Evolutionary conservation across 1,140 invertebrate species (phyloP), one percentile per base, ranked within the genome.

Genomic region (Drusus annulatus): DNA sequence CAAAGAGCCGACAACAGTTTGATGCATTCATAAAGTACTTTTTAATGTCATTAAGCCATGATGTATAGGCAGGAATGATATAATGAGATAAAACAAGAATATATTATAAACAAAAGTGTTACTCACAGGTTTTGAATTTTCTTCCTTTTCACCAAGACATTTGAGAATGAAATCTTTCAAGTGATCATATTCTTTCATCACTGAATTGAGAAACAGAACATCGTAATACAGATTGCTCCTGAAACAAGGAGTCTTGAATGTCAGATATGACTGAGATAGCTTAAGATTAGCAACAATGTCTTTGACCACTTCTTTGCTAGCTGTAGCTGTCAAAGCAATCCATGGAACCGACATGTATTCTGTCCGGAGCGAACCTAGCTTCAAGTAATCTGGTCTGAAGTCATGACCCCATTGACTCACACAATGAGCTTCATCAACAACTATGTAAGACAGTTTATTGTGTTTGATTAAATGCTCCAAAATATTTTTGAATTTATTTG

Each of bases 351-450:
- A 88, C 58, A 92, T 92, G 87, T 94, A 95, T 83, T 91, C 92
- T 71, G 91, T 88, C 81, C 96, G 90, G 10, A 98, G 86, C 17
- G 91, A 84, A 8, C 95, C 96, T 2, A 99, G 88, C 88, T 95
- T 97, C 3, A 98, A 91, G 88, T 99, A 99, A 88, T 99, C 96
- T 0, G 96, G 96, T 28, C 98, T 90, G 87, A 99, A 99, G 88
- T 99, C 98, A 89, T 99, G 98, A 0, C 98, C 98, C 98, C 98
- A 99, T 85, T 99, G 95, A 85, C 96, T 98, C 0, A 99, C 97
- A 91, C 98, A 99, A 88, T 99, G 98, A 13, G 97, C 98, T 91
- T 99, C 98, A 90, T 99, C 98, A 15, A 99, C 95, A 45, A 98
- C 94, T 84, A 99, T 92, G 85, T 95, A 94, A 5, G 93, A 93